Base-by-base conservation (phyloP, 2,888 invertebrate species). In the Arge pagana region DNA sequence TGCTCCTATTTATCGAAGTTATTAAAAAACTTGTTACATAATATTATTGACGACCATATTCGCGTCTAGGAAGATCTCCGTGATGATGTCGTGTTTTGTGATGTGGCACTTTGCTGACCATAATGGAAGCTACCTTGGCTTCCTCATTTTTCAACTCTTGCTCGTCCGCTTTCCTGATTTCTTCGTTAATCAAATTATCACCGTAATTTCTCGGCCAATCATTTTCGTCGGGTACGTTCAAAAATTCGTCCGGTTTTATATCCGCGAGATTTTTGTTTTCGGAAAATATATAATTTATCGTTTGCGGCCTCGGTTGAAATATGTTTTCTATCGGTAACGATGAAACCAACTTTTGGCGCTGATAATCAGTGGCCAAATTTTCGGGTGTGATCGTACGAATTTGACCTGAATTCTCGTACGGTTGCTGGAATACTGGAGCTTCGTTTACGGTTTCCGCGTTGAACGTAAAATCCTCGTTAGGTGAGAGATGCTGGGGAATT, bases 61-160 rank as follows among this genome's bases (percentile, higher is more conserved):
- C 35, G 4, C 45, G 45, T 13, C 24, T 45, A 10, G 45, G 33
- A 11, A 10, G 19, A 19, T 51, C 50, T 26, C 70, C 71, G 16
- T 71, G 71, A 54, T 70, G 71, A 53, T 71, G 71, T 6, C 71
- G 65, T 15, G 56, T 62, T 45, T 63, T 67, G 39, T 69, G 71
- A 3, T 52, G 61, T 0, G 64, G 63, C 5, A 65, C 36, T 48
- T 68, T 63, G 56, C 67, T 69, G n/a, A 71, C 61, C 48, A 69
- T 63, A 6, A 71, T 63, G n/a, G 71, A 71, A 1, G 65, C 56
- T 1, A 71, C 57, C 36, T 63, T 64, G 3, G 63, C 62, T 11
- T 53, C 48, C 30, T 10, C 57, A 53, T 21, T 57, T 52, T 33
- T 50, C 40, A 41, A 5, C 31, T 40, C 40, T 4, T 3, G 15